Base-by-base conservation (phyloP, 2,888 invertebrate species). In the Plebejus anna region DNA sequence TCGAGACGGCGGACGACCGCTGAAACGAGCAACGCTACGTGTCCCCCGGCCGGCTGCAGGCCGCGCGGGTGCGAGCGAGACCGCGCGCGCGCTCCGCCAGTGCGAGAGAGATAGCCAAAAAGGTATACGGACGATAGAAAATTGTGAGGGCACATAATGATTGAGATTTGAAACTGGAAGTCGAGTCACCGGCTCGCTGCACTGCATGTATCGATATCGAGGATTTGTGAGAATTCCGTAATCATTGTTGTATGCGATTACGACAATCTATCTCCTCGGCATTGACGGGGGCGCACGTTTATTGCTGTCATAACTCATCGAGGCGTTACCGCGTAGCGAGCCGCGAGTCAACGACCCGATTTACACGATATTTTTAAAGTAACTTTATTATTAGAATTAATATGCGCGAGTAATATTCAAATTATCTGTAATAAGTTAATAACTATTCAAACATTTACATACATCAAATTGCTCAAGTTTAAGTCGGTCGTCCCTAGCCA, bases 1-100 rank as follows among this genome's bases (percentile, higher is more conserved):
- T 87, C 83, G 87, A 89, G 89, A 89, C 92, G 90, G 90, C 91
- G 92, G 91, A 86, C 89, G 87, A 90, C 87, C 90, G 88, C 87
- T 80, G 82, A 81, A 82, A 82, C 87, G 85, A 86, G 85, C 83
- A 86, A 86, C 88, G 89, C 89, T 88, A 90, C 90, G 91, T 90
- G 90, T 89, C 89, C 88, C 88, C 87, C 85, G 85, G 85, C 82
- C 81, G 83, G 84, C 81, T 81, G 82, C 76, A 84, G 83, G 85
- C 84, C 83, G 83, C 82, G 83, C 80, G 51, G 51, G 89, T 78
- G 86, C 80, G 87, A 91, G 82, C 80, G 88, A 83, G 89, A 90
- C 79, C 81, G 79, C 79, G 55, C 51, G 51, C 51, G 22, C 59
- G 22, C 13, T 36, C 57, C 6, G 22, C 71, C 4, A 28, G 75